Evolutionary conservation across 2,113 vertebrate species (phyloP).

Genomic region (Pandion haliaetus): DNA sequence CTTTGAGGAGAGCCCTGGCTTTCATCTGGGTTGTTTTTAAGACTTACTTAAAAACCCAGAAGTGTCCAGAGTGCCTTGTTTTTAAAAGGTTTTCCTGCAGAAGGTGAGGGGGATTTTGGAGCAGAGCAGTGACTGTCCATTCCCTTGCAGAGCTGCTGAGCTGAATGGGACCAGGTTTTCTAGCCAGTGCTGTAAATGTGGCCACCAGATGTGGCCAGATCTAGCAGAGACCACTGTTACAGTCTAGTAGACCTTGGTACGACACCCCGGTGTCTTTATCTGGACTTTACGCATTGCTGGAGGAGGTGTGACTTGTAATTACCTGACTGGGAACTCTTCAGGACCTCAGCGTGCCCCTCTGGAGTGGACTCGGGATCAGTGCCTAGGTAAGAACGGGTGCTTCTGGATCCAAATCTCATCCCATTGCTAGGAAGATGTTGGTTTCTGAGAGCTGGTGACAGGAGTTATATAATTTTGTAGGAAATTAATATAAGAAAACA

Average conservation of each 20-base stretch:
- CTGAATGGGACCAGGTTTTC: background rate
- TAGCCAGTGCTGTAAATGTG: background rate
- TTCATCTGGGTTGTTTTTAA: background rate
- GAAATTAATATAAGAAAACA: background rate
- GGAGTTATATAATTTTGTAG: background rate
- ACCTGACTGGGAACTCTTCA: background rate
- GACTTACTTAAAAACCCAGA: background rate
- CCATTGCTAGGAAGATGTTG: background rate
- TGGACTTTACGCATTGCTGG: background rate
- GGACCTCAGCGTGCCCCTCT: background rate
- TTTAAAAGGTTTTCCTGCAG: background rate
- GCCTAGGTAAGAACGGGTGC: background rate
- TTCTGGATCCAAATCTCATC: background rate
- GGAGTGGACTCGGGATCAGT: accelerated
- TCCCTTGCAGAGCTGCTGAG: background rate
- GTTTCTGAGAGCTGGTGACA: background rate
- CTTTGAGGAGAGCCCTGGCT: background rate
- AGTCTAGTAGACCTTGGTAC: background rate
- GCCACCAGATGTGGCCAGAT: background rate
- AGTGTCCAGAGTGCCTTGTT: background rate
- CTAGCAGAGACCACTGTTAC: background rate
- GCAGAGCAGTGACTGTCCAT: background rate
- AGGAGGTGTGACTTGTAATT: background rate
- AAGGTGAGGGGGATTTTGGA: background rate
- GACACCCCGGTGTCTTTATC: background rate